A percentile compares a stretch with the other conserved stretches of the same genome.
Evolutionary conservation across 2,113 vertebrate genomes (phyloP).

Genomic region (Takifugu bimaculatus): DNA sequence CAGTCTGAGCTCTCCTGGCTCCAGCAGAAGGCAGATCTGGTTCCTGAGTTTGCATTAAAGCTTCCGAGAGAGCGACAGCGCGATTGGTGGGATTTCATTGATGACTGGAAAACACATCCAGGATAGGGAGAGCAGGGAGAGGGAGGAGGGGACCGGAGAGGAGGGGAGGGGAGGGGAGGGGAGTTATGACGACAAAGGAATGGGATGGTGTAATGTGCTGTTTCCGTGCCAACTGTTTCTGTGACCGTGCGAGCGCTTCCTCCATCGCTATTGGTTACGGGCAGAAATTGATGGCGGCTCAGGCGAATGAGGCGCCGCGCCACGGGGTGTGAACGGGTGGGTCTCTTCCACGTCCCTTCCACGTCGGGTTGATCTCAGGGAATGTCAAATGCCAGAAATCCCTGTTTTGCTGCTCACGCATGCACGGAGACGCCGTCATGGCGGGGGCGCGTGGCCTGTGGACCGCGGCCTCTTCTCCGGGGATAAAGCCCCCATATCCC

Average conservation of each 20-base stretch:
- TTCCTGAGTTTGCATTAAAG: conserved; percentile 14
- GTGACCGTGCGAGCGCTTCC: conserved; percentile 74
- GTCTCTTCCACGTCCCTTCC: conserved; percentile 18
- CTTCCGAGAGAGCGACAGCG: conserved; percentile 41
- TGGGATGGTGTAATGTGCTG: conserved; percentile 75
- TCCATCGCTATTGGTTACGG: conserved; percentile 71
- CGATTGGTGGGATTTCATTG: conserved; percentile 74
- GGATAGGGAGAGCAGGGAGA: conserved; percentile 52
- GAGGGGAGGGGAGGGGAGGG: conserved; percentile 41
- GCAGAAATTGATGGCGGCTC: conserved; percentile 55
- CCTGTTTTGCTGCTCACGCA: conserved; percentile 6
- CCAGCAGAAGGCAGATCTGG: conserved; percentile 23
- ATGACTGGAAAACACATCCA: conserved; percentile 69
- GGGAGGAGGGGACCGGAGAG: conserved; percentile 33
- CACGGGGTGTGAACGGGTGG: conserved; percentile 45
- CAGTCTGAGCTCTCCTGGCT: conserved; percentile 8
- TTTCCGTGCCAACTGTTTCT: conserved; percentile 81
- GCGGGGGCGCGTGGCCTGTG: not conserved
- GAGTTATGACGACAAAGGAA: conserved; percentile 67
- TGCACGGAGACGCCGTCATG: conserved; percentile 10
- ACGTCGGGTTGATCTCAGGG: conserved; percentile 26
- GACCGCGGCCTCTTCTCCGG: conserved; percentile 28
- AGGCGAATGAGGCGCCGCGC: conserved; percentile 58
- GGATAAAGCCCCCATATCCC: conserved; percentile 47
- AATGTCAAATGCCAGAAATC: conserved; percentile 2